These are phyloP conservation scores for Ephestia elutella DNA, from an alignment of 1,140 invertebrate species.

Conservation along the genomic window DNA sequence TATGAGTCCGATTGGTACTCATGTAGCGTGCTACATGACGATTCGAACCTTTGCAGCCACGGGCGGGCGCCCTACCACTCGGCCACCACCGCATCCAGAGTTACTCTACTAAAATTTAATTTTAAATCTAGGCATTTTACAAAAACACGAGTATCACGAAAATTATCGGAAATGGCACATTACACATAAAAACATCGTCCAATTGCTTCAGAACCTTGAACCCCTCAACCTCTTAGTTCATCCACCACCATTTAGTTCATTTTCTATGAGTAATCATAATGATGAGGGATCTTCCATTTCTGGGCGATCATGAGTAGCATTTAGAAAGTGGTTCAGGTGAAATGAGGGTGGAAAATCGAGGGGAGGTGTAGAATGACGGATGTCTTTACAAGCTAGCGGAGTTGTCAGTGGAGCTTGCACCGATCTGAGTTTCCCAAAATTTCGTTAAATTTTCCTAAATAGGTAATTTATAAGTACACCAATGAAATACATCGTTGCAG, in stretches of 20 bases:
- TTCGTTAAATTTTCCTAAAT: conserved; percentile 13
- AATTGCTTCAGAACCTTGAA: conserved; percentile 28
- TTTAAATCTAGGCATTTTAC: too few relatives aligned
- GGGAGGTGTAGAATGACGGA: conserved; percentile 61
- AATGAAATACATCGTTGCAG: too few relatives aligned
- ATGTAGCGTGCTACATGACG: too few relatives aligned
- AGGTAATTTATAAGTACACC: too few relatives aligned
- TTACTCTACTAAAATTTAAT: too few relatives aligned
- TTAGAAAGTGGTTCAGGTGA: conserved; percentile 27
- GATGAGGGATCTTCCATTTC: conserved; percentile 22
- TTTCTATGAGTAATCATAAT: neutral
- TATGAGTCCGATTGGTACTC: too few relatives aligned
- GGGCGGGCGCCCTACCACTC: too few relatives aligned
- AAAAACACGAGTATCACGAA: conserved; percentile 13
- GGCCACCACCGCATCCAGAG: too few relatives aligned
- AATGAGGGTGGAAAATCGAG: conserved; percentile 19
- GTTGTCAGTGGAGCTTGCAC: conserved; percentile 44
- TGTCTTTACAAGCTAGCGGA: conserved; percentile 64
- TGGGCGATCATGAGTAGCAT: conserved; percentile 37
- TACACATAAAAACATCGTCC: conserved; percentile 32
- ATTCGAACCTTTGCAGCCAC: too few relatives aligned
- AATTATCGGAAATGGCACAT: conserved; percentile 62
- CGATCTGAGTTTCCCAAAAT: conserved; percentile 35
- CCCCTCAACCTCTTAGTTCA: neutral
- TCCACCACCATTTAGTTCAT: too few relatives aligned